Evolutionary conservation across 2,797 vertebrate genomes (phyloP).

Genomic region (Sebastes cheni): DNA sequence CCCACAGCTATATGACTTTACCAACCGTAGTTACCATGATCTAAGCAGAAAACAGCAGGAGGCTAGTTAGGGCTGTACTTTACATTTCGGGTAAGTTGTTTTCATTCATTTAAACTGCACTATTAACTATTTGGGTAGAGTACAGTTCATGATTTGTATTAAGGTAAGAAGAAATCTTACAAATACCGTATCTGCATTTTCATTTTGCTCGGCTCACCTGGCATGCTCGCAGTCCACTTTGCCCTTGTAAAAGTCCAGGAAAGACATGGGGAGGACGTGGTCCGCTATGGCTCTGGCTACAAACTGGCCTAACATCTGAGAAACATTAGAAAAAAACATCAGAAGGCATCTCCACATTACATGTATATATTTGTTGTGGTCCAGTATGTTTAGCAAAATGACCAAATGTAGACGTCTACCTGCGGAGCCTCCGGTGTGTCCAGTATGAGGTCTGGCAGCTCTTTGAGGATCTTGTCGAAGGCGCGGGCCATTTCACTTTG

Average conservation of each 20-base stretch:
- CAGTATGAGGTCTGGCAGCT: conserved; percentile 89
- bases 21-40: no score
- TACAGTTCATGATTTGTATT: no score
- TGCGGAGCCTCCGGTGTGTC: conserved; percentile 91
- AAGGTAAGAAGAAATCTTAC: neutral
- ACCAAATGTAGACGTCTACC: conserved; percentile 65
- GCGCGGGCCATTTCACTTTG: conserved; percentile 84
- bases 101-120: no score
- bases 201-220: conserved; percentile 75
- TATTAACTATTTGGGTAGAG: no score
- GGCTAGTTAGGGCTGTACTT: no score
- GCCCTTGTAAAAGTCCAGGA: conserved; percentile 89
- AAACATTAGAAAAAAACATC: neutral
- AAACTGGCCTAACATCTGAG: conserved; percentile 92
- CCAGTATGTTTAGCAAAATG: neutral
- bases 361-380: neutral
- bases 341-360: neutral
- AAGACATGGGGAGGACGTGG: conserved; percentile 87
- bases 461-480: conserved; percentile 86
- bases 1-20: no score
- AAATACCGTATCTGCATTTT: neutral
- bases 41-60: no score
- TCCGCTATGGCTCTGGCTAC: conserved; percentile 90
- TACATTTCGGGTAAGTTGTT: no score
- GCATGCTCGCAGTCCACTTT: conserved; percentile 89